Base-by-base conservation (phyloP, 2,113 vertebrate genomes). In the Fulica atra region DNA sequence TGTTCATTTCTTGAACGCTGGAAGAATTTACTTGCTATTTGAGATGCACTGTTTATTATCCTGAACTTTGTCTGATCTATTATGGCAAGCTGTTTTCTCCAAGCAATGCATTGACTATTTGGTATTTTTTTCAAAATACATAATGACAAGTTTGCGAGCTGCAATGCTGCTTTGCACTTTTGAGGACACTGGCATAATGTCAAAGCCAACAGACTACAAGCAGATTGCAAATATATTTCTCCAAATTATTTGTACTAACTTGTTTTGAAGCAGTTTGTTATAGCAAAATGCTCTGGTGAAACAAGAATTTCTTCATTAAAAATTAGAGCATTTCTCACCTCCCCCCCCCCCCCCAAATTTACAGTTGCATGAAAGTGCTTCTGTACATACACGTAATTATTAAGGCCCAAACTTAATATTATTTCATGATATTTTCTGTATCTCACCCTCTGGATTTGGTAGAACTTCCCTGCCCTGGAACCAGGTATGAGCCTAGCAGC, bases 271-370 rank as follows among this genome's bases (percentile, higher is more conserved):
- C 25, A 16, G 8, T 42, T 60, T 59, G 31, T 12, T 42, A 16
- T 20, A 40, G 35, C 29, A 59, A 59, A 72, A 63, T 19, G 66
- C 10, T 63, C 10, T 42, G 12, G 5, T 38, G 57, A 68, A 76
- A 3, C 4, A 61, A 57, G 40, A 16, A 8, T 46, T 92, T 70
- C 56, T 72, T 86, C n/a, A 28, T 3, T 74, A 48, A 64, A 65
- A 40, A 44, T 69, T 91, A 81, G 23, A 63, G 7, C 35, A 44
- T 17, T 50, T 65, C 24, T 50, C 15, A 18, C 3, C 15, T 16
- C 3, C 7, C 2, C 2, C 21, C 33, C 2, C 1, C 3, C 0
- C 8, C 9, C 7, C 3, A 0, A 60, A 70, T 60, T 86, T 84
- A 61, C 10, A 54, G 24, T 14, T 48, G 5, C 74, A 71, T 60